Evolutionary conservation across 2,797 vertebrate species (phyloP).

Genomic region (Xenops minutus): DNA sequence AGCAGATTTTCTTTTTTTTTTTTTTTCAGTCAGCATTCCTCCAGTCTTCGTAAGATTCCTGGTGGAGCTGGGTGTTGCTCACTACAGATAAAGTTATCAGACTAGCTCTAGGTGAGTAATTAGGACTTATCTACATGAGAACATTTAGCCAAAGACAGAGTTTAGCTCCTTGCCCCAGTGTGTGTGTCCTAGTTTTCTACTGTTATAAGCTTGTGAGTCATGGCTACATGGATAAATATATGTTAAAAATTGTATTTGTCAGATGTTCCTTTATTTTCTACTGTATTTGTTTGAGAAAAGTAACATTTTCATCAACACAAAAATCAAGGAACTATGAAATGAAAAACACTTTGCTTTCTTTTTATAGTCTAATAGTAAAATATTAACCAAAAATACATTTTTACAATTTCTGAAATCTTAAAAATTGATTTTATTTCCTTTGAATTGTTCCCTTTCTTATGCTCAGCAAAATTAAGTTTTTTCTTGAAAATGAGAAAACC

Average conservation of each 20-base stretch:
- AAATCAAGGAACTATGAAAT: neutral
- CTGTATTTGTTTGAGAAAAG: neutral
- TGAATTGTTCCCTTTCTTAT: neutral
- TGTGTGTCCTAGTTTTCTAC: neutral
- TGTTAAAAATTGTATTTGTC: neutral
- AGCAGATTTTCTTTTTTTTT: neutral
- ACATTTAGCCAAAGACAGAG: neutral
- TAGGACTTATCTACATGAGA: neutral
- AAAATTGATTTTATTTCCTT: neutral
- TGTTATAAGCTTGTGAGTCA: neutral
- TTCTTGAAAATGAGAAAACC: neutral
- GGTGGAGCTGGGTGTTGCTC: neutral
- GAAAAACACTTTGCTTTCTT: rapidly evolving
- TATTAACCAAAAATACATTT: neutral
- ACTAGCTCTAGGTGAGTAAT: neutral
- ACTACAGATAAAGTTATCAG: neutral
- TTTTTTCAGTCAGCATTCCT: neutral
- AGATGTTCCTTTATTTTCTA: neutral
- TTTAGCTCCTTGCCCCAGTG: neutral
- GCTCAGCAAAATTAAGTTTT: neutral
- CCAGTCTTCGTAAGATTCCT: neutral
- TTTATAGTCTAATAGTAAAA: neutral
- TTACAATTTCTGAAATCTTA: neutral
- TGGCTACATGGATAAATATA: neutral
- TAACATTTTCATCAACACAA: neutral